Evolutionary conservation across 2,888 invertebrate species (phyloP).

Genomic region (Dryadula phaetusa): DNA sequence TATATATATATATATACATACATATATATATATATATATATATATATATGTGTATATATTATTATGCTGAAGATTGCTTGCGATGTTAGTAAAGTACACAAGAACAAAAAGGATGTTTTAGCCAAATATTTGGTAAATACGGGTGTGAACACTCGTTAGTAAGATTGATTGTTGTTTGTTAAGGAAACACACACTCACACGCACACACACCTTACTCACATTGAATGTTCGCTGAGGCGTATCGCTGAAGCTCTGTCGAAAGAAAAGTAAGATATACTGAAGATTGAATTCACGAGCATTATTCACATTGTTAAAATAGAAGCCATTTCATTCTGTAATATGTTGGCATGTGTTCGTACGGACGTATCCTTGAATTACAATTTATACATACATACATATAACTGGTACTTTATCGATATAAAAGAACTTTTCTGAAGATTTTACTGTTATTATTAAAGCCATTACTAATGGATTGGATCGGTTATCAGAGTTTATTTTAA

Average conservation of each 20-base stretch:
- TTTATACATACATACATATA: background rate
- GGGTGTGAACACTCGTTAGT: constrained; percentile 43
- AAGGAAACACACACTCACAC: constrained; percentile 53
- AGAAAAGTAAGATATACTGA: constrained; percentile 48
- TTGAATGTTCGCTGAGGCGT: constrained; percentile 62
- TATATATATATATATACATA: too few relatives aligned
- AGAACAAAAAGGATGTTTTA: constrained; percentile 33
- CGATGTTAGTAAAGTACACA: constrained; percentile 17
- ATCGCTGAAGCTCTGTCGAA: constrained; percentile 65
- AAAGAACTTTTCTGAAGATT: too few relatives aligned
- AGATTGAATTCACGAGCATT: constrained; percentile 6
- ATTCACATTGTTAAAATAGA: constrained; percentile 32
- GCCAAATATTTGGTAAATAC: constrained; percentile 41
- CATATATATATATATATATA: background rate
- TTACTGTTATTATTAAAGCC: too few relatives aligned
- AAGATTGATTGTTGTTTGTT: constrained; percentile 71
- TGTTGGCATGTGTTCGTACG: constrained; percentile 8
- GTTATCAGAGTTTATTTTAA: background rate
- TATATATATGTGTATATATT: background rate
- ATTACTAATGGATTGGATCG: too few relatives aligned
- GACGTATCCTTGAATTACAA: background rate
- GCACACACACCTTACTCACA: constrained; percentile 72
- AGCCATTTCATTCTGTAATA: constrained; percentile 9
- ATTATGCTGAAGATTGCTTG: background rate
- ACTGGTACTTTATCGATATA: too few relatives aligned